Evolutionary conservation across 2,113 vertebrate genomes (phyloP).

Genomic region (Clinocottus analis): DNA sequence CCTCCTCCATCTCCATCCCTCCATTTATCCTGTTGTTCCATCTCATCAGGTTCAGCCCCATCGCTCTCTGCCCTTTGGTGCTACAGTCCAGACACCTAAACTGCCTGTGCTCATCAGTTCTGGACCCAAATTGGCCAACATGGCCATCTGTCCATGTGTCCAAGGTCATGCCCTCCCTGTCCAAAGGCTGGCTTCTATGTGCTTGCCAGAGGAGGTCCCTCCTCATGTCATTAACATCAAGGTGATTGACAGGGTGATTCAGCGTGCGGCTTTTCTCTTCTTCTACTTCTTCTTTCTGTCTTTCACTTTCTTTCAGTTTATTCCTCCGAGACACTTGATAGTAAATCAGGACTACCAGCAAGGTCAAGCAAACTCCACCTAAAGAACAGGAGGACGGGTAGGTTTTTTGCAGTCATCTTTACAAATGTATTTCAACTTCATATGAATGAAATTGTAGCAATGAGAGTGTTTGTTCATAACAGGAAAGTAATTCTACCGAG

Average conservation of each 20-base stretch:
- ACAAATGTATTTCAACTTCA: background rate
- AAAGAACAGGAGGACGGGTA: constrained; percentile 37
- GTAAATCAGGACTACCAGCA: constrained; percentile 67
- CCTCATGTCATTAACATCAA: constrained; percentile 27
- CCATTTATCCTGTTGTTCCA: constrained; percentile 39
- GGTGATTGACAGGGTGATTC: constrained; percentile 62
- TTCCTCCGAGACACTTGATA: constrained; percentile 56
- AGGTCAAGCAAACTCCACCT: constrained; percentile 78
- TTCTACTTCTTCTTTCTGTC: constrained; percentile 65
- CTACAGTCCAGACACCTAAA: constrained; percentile 48
- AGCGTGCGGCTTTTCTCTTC: constrained; percentile 40
- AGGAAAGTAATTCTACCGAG: too few species aligned
- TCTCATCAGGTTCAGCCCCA: constrained; percentile 8
- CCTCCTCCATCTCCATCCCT: constrained; percentile 37
- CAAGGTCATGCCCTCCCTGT: constrained; percentile 13
- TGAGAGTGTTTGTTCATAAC: background rate
- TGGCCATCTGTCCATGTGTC: constrained; percentile 8
- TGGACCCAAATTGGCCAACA: constrained; percentile 4
- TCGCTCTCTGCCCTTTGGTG: background rate
- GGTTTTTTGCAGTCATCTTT: background rate
- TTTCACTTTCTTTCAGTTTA: constrained; percentile 45
- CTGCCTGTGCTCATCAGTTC: constrained; percentile 7
- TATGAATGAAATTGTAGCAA: background rate
- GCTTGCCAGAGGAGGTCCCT: constrained; percentile 18
- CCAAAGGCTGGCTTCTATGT: constrained; percentile 24